Base-by-base conservation (phyloP, 1,140 invertebrate species). In the Octopus sinensis region DNA sequence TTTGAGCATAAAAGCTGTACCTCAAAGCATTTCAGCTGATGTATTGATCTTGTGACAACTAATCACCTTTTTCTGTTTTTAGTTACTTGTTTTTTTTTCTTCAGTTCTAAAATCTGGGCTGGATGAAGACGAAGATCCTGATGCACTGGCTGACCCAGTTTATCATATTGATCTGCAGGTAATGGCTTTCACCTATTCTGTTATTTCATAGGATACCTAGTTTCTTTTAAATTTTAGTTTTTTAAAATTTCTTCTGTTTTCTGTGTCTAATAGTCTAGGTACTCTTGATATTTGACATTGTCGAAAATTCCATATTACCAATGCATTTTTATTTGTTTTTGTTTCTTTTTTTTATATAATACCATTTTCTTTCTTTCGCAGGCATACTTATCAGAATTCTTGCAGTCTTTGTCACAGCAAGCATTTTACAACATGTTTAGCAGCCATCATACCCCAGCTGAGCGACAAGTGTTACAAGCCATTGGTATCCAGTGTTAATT, bases 101-200 rank as follows among this genome's bases (percentile, higher is more conserved):
- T 83, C 56, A 77, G 79, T 12, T 81, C n/a, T 84, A 6, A 76
- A 54, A 68, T 79, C 80, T 75, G 87, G 87, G 10, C 83, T 82
- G 56, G 88, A 89, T 17, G 88, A 88, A 52, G 90, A 91, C 76
- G 88, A 90, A 76, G 90, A 91, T 79, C 89, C 89, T n/a, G 90
- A 91, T 86, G 88, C 87, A 7, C 80, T 87, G 2, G 84, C 84
- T 81, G 90, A 91, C 84, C 90, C 90, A n/a, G 86, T 88, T 54
- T 87, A 87, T 82, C 87, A 90, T 83, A 87, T 91, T 80, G 87
- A 91, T 80, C 82, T 90, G 62, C 88, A 89, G 86, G 90, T 90
- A 85, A 54, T 43, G 30, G 3, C 30, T 43, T 43, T 43, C 30
- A 43, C 30, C 3, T 43, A 43, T 43, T 43, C 30, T 43, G 3